phyloP scores from a whole-genome alignment of 1,140 invertebrate species.

The Daktulosphaira vitifoliae region DNA sequence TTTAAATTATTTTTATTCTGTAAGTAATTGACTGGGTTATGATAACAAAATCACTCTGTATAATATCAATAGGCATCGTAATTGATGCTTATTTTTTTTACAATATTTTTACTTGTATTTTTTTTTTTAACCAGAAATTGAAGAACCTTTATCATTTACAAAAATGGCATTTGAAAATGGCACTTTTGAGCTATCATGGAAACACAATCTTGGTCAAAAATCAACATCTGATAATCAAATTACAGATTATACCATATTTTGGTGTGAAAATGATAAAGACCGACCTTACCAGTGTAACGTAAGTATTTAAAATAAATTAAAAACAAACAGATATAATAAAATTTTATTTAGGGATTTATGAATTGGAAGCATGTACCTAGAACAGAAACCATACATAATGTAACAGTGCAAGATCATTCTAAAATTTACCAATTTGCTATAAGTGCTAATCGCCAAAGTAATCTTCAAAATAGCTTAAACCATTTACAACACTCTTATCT shows the following conservation, averaged over 20 bases:
- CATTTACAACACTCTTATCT: neutral
- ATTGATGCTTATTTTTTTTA: too few species aligned
- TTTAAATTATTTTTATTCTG: too few species aligned
- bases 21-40: too few species aligned
- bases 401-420: slow-evolving; percentile 47
- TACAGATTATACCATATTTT: slow-evolving; percentile 61
- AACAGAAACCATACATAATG: slow-evolving; percentile 45
- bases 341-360: slow-evolving; percentile 47
- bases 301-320: slow-evolving; percentile 38
- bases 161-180: slow-evolving; percentile 57
- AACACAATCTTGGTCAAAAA: slow-evolving; percentile 43
- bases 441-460: slow-evolving; percentile 53
- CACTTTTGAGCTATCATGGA: slow-evolving; percentile 63
- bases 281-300: slow-evolving; percentile 53
- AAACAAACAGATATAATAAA: too few species aligned
- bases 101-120: too few species aligned
- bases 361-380: slow-evolving; percentile 50
- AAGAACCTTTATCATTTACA: slow-evolving; percentile 52
- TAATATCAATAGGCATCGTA: too few species aligned
- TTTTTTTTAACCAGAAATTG: slow-evolving; percentile 16
- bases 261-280: slow-evolving; percentile 55
- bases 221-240: slow-evolving; percentile 42
- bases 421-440: slow-evolving; percentile 60
- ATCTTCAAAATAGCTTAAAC: slow-evolving; percentile 9
- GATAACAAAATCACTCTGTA: too few species aligned